Conservation (phyloP, 2,888 invertebrate species). For the Spisula solida region DNA sequence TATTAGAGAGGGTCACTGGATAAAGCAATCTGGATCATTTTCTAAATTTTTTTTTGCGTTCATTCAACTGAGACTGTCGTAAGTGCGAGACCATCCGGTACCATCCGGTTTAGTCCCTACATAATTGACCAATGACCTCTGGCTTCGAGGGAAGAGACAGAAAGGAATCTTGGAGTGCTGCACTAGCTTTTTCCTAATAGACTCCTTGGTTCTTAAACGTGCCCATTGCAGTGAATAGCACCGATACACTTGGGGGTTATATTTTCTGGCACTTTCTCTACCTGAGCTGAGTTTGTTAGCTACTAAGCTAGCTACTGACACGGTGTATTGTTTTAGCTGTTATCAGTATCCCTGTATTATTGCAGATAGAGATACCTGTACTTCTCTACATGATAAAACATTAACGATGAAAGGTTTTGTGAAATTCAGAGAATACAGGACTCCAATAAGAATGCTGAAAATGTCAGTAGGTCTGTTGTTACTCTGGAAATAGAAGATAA, state of each 20-base stretch:
- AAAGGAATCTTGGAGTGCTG: no score
- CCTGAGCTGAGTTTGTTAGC: background rate
- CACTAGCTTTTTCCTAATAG: no score
- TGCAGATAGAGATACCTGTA: background rate
- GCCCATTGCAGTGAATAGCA: no score
- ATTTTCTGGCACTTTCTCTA: background rate
- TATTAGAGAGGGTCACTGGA: conserved; percentile 28
- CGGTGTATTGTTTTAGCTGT: background rate
- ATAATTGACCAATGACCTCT: no score
- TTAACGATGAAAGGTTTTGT: background rate
- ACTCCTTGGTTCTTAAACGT: no score
- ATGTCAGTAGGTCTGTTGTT: background rate
- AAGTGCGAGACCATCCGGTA: no score
- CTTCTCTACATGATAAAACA: background rate
- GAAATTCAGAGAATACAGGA: background rate
- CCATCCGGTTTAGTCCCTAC: no score
- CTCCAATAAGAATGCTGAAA: background rate
- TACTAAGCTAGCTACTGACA: background rate
- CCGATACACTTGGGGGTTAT: no score
- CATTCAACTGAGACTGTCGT: no score
- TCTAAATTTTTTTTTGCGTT: no score
- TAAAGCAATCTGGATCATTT: conserved; percentile 18
- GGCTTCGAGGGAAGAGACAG: no score
- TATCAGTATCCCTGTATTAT: background rate
- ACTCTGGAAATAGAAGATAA: no score